Percentiles rank a stretch among this genome's conserved stretches.
Evolutionary conservation across 1,140 invertebrate species (phyloP).

Genomic region (Odontomachus brunneus): DNA sequence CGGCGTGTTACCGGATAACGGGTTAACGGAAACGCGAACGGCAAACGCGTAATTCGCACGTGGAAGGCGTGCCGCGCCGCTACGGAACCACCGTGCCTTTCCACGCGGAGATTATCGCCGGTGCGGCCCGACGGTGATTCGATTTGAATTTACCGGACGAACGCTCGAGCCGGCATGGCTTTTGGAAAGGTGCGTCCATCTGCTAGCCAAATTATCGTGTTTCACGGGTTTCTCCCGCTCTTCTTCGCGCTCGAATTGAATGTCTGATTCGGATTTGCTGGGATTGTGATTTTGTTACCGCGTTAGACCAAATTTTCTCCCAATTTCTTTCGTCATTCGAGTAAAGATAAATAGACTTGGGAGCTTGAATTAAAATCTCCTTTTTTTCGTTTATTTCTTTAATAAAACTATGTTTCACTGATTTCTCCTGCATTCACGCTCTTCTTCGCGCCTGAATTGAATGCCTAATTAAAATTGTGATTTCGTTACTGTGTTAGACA

Average conservation of each 20-base stretch:
- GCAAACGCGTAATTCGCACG: neutral
- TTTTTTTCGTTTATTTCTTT: no score
- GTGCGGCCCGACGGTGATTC: neutral
- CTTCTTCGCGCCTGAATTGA: no score
- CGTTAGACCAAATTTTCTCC: no score
- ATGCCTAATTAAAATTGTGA: no score
- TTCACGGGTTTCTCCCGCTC: neutral
- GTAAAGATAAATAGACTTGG: no score
- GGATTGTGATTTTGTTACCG: neutral
- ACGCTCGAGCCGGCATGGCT: neutral
- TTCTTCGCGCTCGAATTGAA: neutral
- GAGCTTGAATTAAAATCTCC: no score
- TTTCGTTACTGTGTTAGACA: no score
- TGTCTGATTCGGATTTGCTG: neutral
- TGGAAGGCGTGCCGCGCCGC: no score
- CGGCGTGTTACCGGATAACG: neutral
- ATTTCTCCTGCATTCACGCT: no score
- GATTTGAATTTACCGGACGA: neutral
- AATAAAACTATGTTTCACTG: no score
- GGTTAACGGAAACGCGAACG: slow-evolving; percentile 24
- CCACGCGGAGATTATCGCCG: neutral
- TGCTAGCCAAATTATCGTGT: neutral
- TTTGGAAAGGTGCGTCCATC: neutral
- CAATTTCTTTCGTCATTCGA: no score
- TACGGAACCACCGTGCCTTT: neutral